Percentiles rank a stretch among this genome's conserved stretches.
These are phyloP conservation scores for Zenarchopterus dispar DNA, from an alignment of 2,797 vertebrate species.

Conservation along the genomic window DNA sequence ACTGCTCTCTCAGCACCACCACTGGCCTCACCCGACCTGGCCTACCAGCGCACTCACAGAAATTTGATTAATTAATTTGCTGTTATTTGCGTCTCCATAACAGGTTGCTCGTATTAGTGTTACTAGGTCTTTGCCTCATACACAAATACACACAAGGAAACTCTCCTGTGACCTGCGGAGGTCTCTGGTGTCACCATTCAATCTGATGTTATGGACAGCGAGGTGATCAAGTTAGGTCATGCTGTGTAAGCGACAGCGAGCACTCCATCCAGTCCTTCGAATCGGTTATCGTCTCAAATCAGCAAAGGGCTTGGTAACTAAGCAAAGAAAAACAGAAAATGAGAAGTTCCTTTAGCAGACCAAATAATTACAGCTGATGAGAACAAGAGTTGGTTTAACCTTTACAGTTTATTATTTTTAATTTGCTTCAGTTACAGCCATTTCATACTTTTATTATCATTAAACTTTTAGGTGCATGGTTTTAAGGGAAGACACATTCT, in stretches of 20 bases:
- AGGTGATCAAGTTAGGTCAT: slow-evolving; percentile 1
- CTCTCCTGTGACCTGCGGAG: neutral
- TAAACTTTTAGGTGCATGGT: no score
- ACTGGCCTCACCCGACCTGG: neutral
- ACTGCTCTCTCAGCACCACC: neutral
- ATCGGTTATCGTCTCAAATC: neutral
- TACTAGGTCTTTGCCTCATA: no score
- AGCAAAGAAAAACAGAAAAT: slow-evolving; percentile 3
- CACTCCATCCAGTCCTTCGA: neutral
- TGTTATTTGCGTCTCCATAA: no score
- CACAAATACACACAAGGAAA: neutral
- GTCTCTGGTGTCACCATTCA: slow-evolving; percentile 1
- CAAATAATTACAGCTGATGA: no score
- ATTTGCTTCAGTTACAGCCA: no score
- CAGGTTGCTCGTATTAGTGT: no score
- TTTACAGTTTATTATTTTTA: no score
- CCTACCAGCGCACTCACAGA: neutral
- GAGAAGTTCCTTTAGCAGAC: neutral
- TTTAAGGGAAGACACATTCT: no score
- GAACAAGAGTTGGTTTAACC: no score
- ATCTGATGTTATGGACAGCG: slow-evolving; percentile 17
- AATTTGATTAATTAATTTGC: neutral
- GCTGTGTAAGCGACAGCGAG: neutral
- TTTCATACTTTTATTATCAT: no score
- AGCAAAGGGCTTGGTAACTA: neutral